Percentiles rank a stretch among this genome's conserved stretches.
phyloP scores from a whole-genome alignment of 2,888 invertebrate genomes.

The Glyphotaelius pellucidus region DNA sequence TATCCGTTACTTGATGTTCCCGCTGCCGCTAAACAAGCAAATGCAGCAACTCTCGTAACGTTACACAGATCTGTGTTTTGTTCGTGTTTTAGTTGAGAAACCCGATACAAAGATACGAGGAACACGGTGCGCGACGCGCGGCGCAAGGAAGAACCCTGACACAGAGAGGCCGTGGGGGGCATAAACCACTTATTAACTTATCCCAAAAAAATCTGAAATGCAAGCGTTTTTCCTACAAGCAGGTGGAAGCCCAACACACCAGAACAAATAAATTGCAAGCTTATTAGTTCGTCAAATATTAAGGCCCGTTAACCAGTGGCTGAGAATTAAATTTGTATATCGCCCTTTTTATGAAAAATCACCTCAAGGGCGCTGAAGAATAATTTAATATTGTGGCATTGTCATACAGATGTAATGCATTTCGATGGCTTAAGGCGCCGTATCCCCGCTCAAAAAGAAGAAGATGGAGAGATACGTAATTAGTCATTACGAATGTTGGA shows the following conservation, averaged over 20 bases:
- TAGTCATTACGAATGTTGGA: too few species aligned
- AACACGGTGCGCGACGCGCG: too few species aligned
- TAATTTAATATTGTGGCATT: too few species aligned
- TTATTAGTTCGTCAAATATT: not conserved
- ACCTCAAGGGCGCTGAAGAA: too few species aligned
- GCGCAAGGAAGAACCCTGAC: not conserved
- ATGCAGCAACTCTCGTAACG: slow-evolving; percentile 62
- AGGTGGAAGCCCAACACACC: not conserved
- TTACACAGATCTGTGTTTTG: slow-evolving; percentile 63
- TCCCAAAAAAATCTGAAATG: not conserved
- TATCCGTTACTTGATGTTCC: slow-evolving; percentile 58
- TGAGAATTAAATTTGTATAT: too few species aligned
- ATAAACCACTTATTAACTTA: slow-evolving; percentile 23
- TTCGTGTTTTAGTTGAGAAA: slow-evolving; percentile 50
- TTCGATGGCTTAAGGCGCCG: too few species aligned
- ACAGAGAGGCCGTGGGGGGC: not conserved
- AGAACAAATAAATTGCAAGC: not conserved
- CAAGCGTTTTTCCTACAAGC: not conserved
- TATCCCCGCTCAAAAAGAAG: too few species aligned
- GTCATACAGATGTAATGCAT: too few species aligned
- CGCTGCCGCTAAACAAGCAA: slow-evolving; percentile 62
- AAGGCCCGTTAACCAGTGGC: too few species aligned
- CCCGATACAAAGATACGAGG: slow-evolving; percentile 40
- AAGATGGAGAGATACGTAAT: too few species aligned
- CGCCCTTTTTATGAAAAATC: too few species aligned